A percentile compares a stretch with the other conserved stretches of the same genome.
These are phyloP conservation scores for Didymodactylos carnosus DNA, from an alignment of 2,888 invertebrate species.

Conservation along the genomic window DNA sequence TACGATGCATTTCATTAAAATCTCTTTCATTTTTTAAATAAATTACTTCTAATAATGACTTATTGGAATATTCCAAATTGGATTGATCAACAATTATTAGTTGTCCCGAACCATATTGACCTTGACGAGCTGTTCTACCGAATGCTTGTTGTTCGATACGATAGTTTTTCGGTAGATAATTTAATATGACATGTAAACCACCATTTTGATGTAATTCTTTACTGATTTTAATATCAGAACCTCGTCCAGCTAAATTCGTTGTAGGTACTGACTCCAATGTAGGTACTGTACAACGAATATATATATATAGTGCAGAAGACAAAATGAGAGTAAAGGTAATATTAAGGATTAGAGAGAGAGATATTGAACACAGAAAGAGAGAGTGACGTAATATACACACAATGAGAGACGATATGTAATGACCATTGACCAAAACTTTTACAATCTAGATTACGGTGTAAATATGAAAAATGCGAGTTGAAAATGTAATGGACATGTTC, in stretches of 20 bases:
- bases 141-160: slow-evolving; percentile 17
- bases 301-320: too few species aligned
- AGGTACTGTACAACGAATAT: too few species aligned
- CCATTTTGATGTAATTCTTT: slow-evolving; percentile 13
- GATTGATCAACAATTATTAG: not conserved
- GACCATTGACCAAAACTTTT: too few species aligned
- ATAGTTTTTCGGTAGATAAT: slow-evolving; percentile 15
- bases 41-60: not conserved
- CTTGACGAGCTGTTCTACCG: slow-evolving; percentile 16
- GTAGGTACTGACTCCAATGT: slow-evolving; percentile 15
- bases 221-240: slow-evolving; percentile 15
- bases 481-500: too few species aligned
- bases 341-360: too few species aligned
- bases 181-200: slow-evolving; percentile 16
- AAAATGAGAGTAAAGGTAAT: too few species aligned
- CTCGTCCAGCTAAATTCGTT: slow-evolving; percentile 17
- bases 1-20: not conserved
- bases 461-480: too few species aligned
- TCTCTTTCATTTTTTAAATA: slow-evolving; percentile 2
- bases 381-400: too few species aligned
- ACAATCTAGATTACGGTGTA: too few species aligned
- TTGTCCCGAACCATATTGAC: slow-evolving; percentile 15
- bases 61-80: not conserved
- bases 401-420: too few species aligned
- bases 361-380: too few species aligned